phyloP scores from a whole-genome alignment of 2,888 invertebrate species.

The Aromia moschata region DNA sequence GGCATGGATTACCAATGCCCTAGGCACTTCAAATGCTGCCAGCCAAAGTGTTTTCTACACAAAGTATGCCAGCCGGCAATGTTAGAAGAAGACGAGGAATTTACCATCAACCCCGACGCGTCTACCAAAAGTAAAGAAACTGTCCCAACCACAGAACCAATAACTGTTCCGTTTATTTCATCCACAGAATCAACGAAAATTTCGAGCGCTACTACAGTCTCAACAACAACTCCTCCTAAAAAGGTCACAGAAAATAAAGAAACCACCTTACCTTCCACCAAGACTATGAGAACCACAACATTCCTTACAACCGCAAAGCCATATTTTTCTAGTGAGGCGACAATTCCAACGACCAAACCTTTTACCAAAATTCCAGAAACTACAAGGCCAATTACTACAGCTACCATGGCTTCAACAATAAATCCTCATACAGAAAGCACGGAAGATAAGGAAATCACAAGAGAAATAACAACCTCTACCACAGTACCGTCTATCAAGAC shows the following conservation, averaged over 20 bases:
- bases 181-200: background rate
- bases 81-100: constrained; percentile 7
- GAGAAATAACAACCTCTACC: background rate
- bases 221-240: background rate
- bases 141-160: background rate
- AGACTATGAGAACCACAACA: no score
- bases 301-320: no score
- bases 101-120: background rate
- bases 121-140: background rate
- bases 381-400: background rate
- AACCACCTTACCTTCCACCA: background rate
- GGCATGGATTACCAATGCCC: constrained; percentile 37
- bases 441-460: background rate
- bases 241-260: background rate
- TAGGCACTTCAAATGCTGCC: constrained; percentile 38
- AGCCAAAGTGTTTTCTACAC: constrained; percentile 33
- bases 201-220: background rate
- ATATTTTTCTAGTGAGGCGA: no score
- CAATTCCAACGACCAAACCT: background rate
- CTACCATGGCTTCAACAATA: background rate
- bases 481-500: background rate
- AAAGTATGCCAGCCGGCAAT: constrained; percentile 33
- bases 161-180: background rate
- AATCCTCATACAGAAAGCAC: no score
- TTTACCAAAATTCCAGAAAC: background rate